These are phyloP conservation scores for Acrossocheilus wenchowensis DNA, from an alignment of 2,797 vertebrate genomes.

Conservation along the genomic window DNA sequence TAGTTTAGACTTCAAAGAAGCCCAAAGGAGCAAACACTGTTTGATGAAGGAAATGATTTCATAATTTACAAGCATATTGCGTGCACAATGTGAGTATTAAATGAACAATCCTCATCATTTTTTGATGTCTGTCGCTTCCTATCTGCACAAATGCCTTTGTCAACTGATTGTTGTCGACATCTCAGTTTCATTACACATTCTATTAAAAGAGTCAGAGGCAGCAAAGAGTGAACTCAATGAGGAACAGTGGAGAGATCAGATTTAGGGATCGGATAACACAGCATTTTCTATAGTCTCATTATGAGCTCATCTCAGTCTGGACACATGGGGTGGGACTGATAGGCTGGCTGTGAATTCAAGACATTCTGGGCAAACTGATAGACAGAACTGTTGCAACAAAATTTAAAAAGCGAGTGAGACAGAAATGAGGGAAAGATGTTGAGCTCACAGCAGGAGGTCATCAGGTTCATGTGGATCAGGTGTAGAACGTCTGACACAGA, in stretches of 20 bases:
- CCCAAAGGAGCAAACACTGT: neutral
- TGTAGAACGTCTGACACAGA: neutral
- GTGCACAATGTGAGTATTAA: neutral
- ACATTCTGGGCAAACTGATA: slow-evolving; percentile 3
- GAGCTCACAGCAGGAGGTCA: slow-evolving; percentile 13
- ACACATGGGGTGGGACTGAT: slow-evolving; percentile 40
- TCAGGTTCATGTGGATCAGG: slow-evolving; percentile 11
- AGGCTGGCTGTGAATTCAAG: slow-evolving; percentile 39
- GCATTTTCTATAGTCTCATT: slow-evolving; percentile 57
- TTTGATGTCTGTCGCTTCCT: neutral
- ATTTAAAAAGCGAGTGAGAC: neutral
- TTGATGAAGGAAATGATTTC: neutral
- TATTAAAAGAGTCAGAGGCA: slow-evolving; percentile 34
- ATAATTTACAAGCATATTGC: neutral
- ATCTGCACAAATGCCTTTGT: neutral
- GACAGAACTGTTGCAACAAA: slow-evolving; percentile 19
- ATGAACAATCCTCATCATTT: neutral
- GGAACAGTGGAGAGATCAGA: slow-evolving; percentile 25
- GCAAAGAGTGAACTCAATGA: slow-evolving; percentile 11
- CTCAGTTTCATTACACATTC: slow-evolving; percentile 19
- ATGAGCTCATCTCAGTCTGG: slow-evolving; percentile 56
- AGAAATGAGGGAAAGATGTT: neutral
- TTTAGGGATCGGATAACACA: slow-evolving; percentile 59
- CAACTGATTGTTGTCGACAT: neutral
- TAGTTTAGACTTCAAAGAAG: slow-evolving; percentile 12